Base-by-base conservation (phyloP, 2,888 invertebrate species). In the Onchidella celtica region DNA sequence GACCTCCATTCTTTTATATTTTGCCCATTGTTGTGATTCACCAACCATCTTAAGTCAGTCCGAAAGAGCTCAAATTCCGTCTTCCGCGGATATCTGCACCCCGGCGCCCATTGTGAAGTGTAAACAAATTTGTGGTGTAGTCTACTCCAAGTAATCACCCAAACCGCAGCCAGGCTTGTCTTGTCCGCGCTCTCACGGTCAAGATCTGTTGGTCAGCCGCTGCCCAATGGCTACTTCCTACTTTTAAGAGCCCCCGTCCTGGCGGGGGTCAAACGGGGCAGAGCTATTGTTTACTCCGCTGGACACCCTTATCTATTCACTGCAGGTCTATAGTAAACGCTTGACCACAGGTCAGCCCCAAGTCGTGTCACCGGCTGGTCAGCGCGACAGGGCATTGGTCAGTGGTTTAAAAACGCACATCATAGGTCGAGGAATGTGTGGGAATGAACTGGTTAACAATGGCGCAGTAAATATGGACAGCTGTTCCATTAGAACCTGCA, bases 291-390 rank as follows among this genome's bases (percentile, higher is more conserved):
- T 73, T 73, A 73, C 73, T n/a, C 38, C 61, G 3, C 24, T 36
- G 61, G 75, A 63, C 29, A 75, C 47, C 75, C 77, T 66, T 68
- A 68, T 77, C 77, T 77, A 55, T 77, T 77, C 77, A 68, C 11
- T n/a, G 65, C 65, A 65, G 75, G 75, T 75, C 40, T 75, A 63
- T 29, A 27, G 63, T 65, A 65, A 47, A 75, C 66, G 77, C 55
- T 34, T 77, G 77, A 77, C 77, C 77, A 68, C 55, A 21, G 77
- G 77, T 76, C 76, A 76, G 24, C 65, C 32, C 14, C 24, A 47
- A 76, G 76, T 55, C 57, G 34, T 77, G 77, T 66, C 77, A 77
- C 29, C 9, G 61, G 32, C 36, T 59, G 38, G 47, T 4, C 34
- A n/a, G 6, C 21, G 9, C 21, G 21, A 57, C 66, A 29, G 66